Base-by-base conservation (phyloP, 2,888 invertebrate genomes). In the Minunthozetes semirufus region DNA sequence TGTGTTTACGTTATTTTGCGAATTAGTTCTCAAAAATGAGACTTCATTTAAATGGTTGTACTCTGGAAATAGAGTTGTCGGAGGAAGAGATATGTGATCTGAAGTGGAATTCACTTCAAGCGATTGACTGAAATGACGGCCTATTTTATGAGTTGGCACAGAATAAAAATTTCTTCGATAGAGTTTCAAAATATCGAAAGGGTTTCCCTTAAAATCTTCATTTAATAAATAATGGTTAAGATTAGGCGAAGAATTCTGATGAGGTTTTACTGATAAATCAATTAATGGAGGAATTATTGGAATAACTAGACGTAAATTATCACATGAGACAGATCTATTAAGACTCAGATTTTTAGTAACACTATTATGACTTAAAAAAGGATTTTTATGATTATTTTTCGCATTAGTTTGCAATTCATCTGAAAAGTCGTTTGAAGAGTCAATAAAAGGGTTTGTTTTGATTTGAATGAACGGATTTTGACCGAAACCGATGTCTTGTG, bases 291-390 rank as follows among this genome's bases (percentile, higher is more conserved):
- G 68, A 42, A 68, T 68, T 5, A 46, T 19, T 42, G 68, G 68
- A n/a, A 68, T 68, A 6, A 68, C 46, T 13, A 68, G 22, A 22
- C 8, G 0, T 42, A 68, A 42, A 22, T 42, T 22, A 68, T 68
- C 42, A 68, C 68, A 68, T 13, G 68, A 68, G 33, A 68, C 68
- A 42, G 68, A 68, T 68, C 68, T 68, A 0, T 68, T 19, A 68
- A 42, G 4, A 22, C n/a, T 68, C 3, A 33, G 3, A n/a, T 0
- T 68, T 68, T 68, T 17, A 13, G n/a, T n/a, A n/a, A n/a, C n/a
- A n/a, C n/a, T n/a, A n/a, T 19, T 68, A 3, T 38, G 42, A 19
- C n/a, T 68, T 13, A 68, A 13, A 42, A 68, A 42, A 1, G 68
- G 46, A 9, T 68, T 68, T 68, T 38, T 68, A 5, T 68, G 9